Percentiles rank a stretch among this genome's conserved stretches.
Evolutionary conservation across 2,797 vertebrate genomes (phyloP).

Genomic region (Pseudochaenichthys georgianus): DNA sequence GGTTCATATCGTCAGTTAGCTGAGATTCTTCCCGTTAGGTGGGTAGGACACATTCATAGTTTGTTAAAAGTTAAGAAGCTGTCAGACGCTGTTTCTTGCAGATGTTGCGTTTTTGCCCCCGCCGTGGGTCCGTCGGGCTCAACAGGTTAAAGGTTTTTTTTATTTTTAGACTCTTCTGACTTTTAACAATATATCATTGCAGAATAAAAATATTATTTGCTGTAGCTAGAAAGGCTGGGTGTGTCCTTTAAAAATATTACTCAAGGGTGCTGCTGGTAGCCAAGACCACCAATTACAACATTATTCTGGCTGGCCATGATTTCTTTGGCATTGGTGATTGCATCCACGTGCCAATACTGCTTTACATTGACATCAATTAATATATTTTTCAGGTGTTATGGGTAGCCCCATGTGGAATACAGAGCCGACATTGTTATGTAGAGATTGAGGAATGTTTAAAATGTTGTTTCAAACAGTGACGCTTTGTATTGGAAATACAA

Average conservation of each 20-base stretch:
- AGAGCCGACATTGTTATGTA: not conserved
- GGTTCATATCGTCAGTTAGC: too few species aligned
- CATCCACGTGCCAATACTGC: not conserved
- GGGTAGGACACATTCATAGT: too few species aligned
- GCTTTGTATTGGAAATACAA: not conserved
- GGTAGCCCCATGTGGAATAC: not conserved
- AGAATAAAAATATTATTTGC: constrained; percentile 12
- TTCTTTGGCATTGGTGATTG: not conserved
- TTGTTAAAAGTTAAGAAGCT: too few species aligned
- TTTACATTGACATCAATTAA: not conserved
- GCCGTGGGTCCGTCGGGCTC: too few species aligned
- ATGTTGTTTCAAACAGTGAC: not conserved
- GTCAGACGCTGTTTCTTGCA: too few species aligned
- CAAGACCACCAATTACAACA: not conserved
- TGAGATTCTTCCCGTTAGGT: too few species aligned
- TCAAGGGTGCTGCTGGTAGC: not conserved
- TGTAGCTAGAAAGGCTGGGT: not conserved
- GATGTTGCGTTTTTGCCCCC: too few species aligned
- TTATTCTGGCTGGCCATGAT: not conserved
- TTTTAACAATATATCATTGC: constrained; percentile 20
- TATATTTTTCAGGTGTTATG: not conserved
- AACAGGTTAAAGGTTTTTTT: not conserved
- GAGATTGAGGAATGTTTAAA: not conserved
- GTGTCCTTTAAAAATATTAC: constrained; percentile 6
- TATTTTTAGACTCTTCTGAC: constrained; percentile 35